Conservation (phyloP, 2,888 invertebrate species). For the Tenodera sinensis region DNA sequence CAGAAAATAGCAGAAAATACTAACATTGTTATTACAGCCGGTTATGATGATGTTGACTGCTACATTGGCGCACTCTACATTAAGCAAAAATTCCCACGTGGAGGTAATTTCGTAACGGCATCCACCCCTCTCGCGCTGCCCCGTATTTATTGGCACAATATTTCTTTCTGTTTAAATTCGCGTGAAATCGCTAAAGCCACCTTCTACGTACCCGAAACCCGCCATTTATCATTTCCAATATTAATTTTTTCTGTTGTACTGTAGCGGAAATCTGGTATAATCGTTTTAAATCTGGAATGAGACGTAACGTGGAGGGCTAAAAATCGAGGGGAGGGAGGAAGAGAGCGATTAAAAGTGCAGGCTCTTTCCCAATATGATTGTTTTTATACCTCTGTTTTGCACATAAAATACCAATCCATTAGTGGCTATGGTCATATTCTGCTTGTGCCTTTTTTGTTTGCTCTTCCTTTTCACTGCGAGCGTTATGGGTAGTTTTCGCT, state of each 20-base stretch:
- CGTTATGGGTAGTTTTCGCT: neutral
- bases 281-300: neutral
- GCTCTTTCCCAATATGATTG: neutral
- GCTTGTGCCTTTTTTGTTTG: neutral
- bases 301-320: neutral
- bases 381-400: neutral
- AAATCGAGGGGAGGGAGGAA: neutral
- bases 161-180: neutral
- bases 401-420: conserved; percentile 11
- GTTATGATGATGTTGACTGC: neutral
- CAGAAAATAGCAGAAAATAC: neutral
- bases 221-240: conserved; percentile 11
- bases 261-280: conserved; percentile 3
- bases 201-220: neutral
- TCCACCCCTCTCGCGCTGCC: neutral
- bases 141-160: neutral
- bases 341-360: neutral
- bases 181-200: neutral
- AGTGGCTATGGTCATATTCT: neutral
- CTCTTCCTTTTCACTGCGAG: neutral
- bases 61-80: neutral
- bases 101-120: neutral
- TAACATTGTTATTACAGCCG: neutral
- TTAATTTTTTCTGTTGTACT: neutral
- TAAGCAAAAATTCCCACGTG: neutral